Evolutionary conservation across 2,113 vertebrate species (phyloP).

Genomic region (Rostratula benghalensis): DNA sequence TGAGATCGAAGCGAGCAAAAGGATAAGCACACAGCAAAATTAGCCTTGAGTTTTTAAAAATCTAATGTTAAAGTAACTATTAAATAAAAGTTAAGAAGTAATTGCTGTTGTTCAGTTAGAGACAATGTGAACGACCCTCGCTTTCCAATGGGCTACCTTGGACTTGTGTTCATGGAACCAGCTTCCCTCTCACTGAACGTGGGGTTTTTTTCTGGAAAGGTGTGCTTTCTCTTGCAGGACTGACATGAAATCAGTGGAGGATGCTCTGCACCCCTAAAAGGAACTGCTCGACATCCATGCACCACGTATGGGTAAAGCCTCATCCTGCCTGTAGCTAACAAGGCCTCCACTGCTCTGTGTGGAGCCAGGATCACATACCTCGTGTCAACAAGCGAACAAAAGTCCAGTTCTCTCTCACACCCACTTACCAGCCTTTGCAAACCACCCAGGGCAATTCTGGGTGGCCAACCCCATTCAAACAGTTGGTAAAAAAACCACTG

Average conservation of each 20-base stretch:
- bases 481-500: slow-evolving; percentile 25
- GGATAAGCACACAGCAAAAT: not conserved
- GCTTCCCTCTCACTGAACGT: not conserved
- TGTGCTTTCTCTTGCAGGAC: not conserved
- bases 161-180: not conserved
- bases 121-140: not conserved
- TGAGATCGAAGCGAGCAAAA: not conserved
- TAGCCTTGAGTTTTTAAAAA: not conserved
- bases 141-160: not conserved
- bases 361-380: not conserved
- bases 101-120: not conserved
- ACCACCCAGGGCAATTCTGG: not conserved
- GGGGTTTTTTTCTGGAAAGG: not conserved
- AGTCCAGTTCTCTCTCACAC: not conserved
- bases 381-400: not conserved
- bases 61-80: not conserved
- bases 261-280: not conserved
- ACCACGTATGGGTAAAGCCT: not conserved
- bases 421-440: not conserved
- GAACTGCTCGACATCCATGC: not conserved
- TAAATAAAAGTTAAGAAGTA: not conserved
- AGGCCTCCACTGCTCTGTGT: not conserved
- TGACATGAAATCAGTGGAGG: not conserved
- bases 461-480: slow-evolving; percentile 20
- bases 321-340: not conserved